A percentile compares a stretch with the other conserved stretches of the same genome.
Conservation (phyloP, 2,113 vertebrate species). For the Rhinogobius similis region DNA sequence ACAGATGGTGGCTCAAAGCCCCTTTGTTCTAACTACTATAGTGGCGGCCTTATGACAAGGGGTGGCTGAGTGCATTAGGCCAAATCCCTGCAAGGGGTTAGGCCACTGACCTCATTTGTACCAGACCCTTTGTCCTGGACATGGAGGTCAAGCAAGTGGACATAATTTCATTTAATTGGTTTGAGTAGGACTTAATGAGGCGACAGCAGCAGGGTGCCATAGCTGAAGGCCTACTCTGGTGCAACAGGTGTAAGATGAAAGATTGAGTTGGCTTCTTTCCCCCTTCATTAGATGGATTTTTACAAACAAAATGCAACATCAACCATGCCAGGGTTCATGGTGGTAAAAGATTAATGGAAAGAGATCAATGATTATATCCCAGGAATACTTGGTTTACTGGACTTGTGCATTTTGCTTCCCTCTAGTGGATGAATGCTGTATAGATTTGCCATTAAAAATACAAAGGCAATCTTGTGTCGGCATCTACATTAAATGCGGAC, state of each 20-base stretch:
- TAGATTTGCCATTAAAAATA: too few relatives aligned
- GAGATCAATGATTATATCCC: too few relatives aligned
- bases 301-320: not conserved
- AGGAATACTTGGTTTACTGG: not conserved
- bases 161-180: constrained; percentile 51
- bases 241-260: not conserved
- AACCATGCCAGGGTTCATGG: not conserved
- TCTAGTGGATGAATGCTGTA: constrained; percentile 16
- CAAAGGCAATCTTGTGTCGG: not conserved
- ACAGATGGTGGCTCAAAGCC: constrained; percentile 13
- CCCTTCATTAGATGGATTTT: not conserved
- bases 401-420: constrained; percentile 2
- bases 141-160: constrained; percentile 38
- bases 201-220: constrained; percentile 11
- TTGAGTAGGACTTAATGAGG: constrained; percentile 26
- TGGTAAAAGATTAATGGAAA: too few relatives aligned
- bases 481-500: too few relatives aligned
- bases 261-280: too few relatives aligned
- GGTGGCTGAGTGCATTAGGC: constrained; percentile 21
- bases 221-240: not conserved
- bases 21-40: constrained; percentile 41
- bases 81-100: constrained; percentile 56
- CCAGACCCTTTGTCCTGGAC: constrained; percentile 30
- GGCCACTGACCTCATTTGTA: constrained; percentile 31
- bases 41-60: constrained; percentile 23